These are phyloP conservation scores for Porites rus DNA, from an alignment of 92 coral and sea anemone species.

Conservation along the genomic window DNA sequence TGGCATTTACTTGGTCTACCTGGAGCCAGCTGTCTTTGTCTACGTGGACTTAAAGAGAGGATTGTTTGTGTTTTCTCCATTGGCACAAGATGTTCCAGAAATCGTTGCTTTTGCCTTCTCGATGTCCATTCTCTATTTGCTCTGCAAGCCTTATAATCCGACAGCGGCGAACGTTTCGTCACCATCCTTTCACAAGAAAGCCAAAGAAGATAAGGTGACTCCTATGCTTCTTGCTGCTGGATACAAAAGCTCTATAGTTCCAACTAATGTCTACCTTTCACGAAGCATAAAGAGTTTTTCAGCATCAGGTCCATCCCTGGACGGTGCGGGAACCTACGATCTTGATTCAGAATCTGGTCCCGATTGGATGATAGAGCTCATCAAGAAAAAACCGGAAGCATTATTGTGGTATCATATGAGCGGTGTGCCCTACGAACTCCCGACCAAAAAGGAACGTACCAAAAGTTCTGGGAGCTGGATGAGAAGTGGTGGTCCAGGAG, in stretches of 20 bases:
- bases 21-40: conserved; percentile 38
- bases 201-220: conserved; percentile 26
- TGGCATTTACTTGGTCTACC: conserved; percentile 24
- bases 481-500: conserved; percentile 31
- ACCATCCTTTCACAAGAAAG: conserved; percentile 52
- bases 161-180: conserved; percentile 40
- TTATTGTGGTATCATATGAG: conserved; percentile 26
- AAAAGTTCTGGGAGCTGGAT: not conserved
- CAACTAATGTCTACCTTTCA: conserved; percentile 62
- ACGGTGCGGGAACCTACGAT: conserved; percentile 20
- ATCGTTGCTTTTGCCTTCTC: conserved; percentile 65
- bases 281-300: not conserved
- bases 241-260: conserved; percentile 62
- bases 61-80: conserved; percentile 25
- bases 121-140: conserved; percentile 62
- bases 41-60: conserved; percentile 54
- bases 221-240: conserved; percentile 66
- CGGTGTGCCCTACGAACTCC: not conserved
- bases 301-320: not conserved
- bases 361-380: conserved; percentile 23
- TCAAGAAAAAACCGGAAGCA: conserved; percentile 16
- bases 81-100: conserved; percentile 58
- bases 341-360: conserved; percentile 56
- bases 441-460: conserved; percentile 1
- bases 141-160: conserved; percentile 71